phyloP scores from a whole-genome alignment of 2,888 invertebrate species.

The Dolichomitus sp. region DNA sequence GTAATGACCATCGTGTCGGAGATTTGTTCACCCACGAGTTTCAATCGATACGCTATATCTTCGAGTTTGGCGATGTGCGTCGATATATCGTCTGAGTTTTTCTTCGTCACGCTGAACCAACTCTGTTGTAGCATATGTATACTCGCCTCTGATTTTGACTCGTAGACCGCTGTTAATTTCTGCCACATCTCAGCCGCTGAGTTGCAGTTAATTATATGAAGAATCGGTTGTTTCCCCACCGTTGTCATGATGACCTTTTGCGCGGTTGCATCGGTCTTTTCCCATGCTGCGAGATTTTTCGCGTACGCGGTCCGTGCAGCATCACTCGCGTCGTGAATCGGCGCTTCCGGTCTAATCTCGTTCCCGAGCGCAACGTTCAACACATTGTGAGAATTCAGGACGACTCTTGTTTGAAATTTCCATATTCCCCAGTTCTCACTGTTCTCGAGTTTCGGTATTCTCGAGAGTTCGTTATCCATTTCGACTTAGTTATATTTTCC shows the following conservation, averaged over 20 bases:
- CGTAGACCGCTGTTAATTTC: constrained; percentile 73
- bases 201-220: constrained; percentile 74
- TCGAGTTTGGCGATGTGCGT: constrained; percentile 70
- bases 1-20: constrained; percentile 69
- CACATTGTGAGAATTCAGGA: constrained; percentile 30
- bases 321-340: not conserved
- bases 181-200: constrained; percentile 76
- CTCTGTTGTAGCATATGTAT: constrained; percentile 70
- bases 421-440: not conserved
- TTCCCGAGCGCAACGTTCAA: constrained; percentile 10
- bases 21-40: constrained; percentile 63
- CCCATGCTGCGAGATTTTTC: constrained; percentile 57
- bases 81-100: constrained; percentile 62
- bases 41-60: constrained; percentile 66
- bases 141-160: constrained; percentile 74
- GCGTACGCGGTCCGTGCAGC: constrained; percentile 6
- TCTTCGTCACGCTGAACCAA: constrained; percentile 68
- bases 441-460: not conserved
- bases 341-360: not conserved
- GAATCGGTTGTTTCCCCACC: constrained; percentile 65
- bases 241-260: constrained; percentile 73
- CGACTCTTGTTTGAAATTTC: constrained; percentile 38
- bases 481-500: not conserved
- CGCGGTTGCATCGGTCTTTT: constrained; percentile 67
- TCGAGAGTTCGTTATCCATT: not conserved